A percentile compares a stretch with the other conserved stretches of the same genome.
These are phyloP conservation scores for Aselliscus stoliczkanus DNA, from an alignment of 2,797 vertebrate species.

Conservation along the genomic window DNA sequence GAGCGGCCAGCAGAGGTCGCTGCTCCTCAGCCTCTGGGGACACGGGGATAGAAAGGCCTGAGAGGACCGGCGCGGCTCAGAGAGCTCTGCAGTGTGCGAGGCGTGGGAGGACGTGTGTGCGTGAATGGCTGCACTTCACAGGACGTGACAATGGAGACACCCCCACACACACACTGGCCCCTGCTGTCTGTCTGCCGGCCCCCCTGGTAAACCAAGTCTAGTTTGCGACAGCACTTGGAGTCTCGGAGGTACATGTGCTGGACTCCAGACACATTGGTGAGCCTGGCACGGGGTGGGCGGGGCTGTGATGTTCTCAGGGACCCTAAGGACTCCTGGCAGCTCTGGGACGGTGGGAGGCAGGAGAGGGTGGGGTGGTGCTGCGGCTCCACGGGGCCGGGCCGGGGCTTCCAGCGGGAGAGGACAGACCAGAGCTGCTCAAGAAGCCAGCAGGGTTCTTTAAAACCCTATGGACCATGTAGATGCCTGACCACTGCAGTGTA, in stretches of 20 bases:
- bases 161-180: no score
- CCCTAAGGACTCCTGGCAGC: not conserved
- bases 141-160: no score
- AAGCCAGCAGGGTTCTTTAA: not conserved
- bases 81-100: not conserved
- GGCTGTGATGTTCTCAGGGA: not conserved
- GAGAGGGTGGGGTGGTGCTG: not conserved
- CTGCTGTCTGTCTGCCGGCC: not conserved
- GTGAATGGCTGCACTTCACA: no score
- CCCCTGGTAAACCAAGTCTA: not conserved
- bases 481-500: no score
- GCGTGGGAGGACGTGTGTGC: not conserved
- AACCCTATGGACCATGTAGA: not conserved
- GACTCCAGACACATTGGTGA: accelerated
- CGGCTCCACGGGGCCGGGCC: not conserved
- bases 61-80: not conserved
- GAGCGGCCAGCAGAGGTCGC: not conserved
- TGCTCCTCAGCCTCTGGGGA: not conserved
- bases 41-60: not conserved
- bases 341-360: not conserved
- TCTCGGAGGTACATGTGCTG: no score
- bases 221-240: not conserved
- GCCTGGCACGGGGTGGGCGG: not conserved
- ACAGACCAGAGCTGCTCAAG: not conserved
- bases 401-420: not conserved